Percentiles rank a stretch among this genome's conserved stretches.
These are phyloP conservation scores for Chrysolina americana DNA, from an alignment of 2,888 invertebrate species.

Conservation along the genomic window DNA sequence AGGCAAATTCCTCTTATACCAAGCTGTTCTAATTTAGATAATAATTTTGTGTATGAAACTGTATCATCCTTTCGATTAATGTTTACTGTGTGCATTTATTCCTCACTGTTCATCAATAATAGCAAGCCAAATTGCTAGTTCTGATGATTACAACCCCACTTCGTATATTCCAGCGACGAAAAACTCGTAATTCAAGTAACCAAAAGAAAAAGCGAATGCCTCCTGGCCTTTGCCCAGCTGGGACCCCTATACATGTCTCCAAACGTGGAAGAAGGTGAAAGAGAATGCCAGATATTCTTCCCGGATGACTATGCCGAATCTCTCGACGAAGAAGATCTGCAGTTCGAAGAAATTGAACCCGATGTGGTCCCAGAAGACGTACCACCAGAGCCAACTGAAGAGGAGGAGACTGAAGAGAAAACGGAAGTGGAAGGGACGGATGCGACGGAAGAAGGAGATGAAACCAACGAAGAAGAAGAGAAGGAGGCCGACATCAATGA, in stretches of 20 bases:
- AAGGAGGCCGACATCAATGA: conserved; percentile 29
- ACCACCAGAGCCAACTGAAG: neutral
- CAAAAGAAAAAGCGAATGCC: conserved; percentile 76
- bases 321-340: conserved; percentile 64
- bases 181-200: conserved; percentile 80
- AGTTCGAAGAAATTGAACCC: conserved; percentile 32
- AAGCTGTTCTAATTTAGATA: too few relatives aligned
- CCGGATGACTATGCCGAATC: conserved; percentile 76
- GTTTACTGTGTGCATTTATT: too few relatives aligned
- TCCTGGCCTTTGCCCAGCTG: conserved; percentile 76
- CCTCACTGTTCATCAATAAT: too few relatives aligned
- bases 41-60: too few relatives aligned
- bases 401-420: conserved; percentile 26
- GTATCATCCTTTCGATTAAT: too few relatives aligned
- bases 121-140: neutral
- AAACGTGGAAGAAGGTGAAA: conserved; percentile 76
- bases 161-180: conserved; percentile 71
- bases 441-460: conserved; percentile 41
- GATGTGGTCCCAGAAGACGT: conserved; percentile 22
- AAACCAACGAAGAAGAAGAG: conserved; percentile 22
- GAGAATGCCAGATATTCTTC: conserved; percentile 79
- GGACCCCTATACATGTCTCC: conserved; percentile 81
- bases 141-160: neutral
- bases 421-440: conserved; percentile 41
- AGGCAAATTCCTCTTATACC: too few relatives aligned